Conservation (phyloP, 2,888 invertebrate genomes). For the Eupithecia abbreviata region DNA sequence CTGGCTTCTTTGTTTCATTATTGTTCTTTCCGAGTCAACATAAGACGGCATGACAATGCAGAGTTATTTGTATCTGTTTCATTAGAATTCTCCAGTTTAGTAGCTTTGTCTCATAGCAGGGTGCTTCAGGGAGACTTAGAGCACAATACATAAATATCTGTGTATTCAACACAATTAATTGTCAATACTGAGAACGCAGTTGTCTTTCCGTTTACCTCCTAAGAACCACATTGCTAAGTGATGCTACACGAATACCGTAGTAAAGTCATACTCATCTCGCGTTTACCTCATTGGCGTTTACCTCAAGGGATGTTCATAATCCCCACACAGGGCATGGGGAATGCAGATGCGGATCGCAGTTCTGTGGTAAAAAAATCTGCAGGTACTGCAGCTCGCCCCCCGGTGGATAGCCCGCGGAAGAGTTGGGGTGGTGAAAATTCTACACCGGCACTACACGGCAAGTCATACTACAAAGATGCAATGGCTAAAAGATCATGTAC, state of each 20-base stretch:
- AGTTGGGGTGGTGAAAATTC: too few species aligned
- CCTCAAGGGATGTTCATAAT: too few species aligned
- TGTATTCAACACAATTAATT: neutral
- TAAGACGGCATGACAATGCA: conserved; percentile 3
- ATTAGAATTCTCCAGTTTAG: neutral
- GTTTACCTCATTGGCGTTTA: too few species aligned
- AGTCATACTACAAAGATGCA: too few species aligned
- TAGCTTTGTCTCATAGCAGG: neutral
- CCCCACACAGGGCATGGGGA: too few species aligned
- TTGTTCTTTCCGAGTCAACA: conserved; percentile 2
- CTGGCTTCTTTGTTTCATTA: conserved; percentile 8
- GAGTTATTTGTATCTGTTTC: conserved; percentile 2
- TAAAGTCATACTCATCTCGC: neutral
- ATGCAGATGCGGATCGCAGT: too few species aligned
- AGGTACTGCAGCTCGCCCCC: too few species aligned
- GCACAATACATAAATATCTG: neutral
- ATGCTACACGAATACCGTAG: neutral
- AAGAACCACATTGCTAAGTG: neutral
- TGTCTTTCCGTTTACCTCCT: neutral
- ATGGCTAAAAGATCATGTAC: too few species aligned
- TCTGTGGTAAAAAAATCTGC: too few species aligned
- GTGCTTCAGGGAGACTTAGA: neutral
- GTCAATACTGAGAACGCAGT: neutral
- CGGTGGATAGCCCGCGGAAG: too few species aligned
- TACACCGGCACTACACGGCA: too few species aligned